Percentiles rank a stretch among this genome's conserved stretches.
Evolutionary conservation across 2,797 vertebrate genomes (phyloP).

Genomic region (Sparidentex hasta): DNA sequence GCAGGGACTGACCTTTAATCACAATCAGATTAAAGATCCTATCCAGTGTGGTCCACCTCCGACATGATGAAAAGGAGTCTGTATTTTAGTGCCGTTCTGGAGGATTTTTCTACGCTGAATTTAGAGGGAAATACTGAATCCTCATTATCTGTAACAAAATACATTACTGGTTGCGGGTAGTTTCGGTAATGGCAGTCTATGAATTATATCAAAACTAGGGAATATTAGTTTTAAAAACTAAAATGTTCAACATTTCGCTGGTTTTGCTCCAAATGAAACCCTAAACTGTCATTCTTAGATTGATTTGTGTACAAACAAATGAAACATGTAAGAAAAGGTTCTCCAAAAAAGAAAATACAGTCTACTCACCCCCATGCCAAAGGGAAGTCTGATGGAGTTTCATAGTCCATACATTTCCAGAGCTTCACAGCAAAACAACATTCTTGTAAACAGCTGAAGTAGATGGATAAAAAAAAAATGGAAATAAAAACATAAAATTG

Average conservation of each 20-base stretch:
- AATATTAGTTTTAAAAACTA: not conserved
- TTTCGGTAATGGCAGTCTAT: not conserved
- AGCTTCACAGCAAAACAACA: too few species aligned
- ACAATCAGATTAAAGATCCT: constrained; percentile 28
- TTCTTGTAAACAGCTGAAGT: too few species aligned
- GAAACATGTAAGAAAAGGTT: too few species aligned
- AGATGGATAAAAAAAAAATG: too few species aligned
- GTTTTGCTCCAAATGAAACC: not conserved
- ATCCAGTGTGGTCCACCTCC: not conserved
- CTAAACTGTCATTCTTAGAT: not conserved
- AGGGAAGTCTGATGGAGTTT: too few species aligned
- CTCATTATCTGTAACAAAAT: constrained; percentile 11
- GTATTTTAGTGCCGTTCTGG: not conserved
- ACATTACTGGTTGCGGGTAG: not conserved
- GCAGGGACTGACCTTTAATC: constrained; percentile 42
- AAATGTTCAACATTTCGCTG: not conserved
- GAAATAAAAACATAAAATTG: too few species aligned
- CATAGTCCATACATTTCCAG: too few species aligned
- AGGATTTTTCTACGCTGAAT: not conserved
- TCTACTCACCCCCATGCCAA: too few species aligned
- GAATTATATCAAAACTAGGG: not conserved
- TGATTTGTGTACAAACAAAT: not conserved
- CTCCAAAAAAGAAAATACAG: too few species aligned
- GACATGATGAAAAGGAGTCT: constrained; percentile 21
- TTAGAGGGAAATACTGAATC: not conserved